Conservation (phyloP, 2,797 vertebrate genomes). For the Urophycis tenuis region DNA sequence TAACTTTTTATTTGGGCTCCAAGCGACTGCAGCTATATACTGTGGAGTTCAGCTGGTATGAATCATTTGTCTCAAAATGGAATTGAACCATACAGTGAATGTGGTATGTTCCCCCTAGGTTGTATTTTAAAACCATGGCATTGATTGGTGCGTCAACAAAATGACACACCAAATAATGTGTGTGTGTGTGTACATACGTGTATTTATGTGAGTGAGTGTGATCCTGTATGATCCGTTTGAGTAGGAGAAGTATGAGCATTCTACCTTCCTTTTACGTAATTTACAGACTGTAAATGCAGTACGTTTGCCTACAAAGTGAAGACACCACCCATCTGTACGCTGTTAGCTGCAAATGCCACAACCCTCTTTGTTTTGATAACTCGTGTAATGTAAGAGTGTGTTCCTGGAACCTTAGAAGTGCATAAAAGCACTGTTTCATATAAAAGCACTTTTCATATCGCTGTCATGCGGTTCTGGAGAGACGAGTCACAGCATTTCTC, state of each 20-base stretch:
- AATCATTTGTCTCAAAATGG: background rate
- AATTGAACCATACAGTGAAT: background rate
- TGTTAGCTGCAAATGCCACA: background rate
- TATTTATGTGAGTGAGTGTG: constrained; percentile 2
- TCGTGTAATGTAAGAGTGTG: background rate
- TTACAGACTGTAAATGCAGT: background rate
- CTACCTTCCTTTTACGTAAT: background rate
- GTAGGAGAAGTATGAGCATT: background rate
- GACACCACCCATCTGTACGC: background rate
- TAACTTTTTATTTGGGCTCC: background rate
- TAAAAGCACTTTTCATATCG: background rate
- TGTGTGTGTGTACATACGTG: background rate
- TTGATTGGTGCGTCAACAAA: background rate
- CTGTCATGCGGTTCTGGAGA: background rate
- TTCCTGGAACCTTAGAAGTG: background rate
- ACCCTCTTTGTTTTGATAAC: background rate
- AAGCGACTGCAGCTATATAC: background rate
- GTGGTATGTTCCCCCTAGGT: background rate
- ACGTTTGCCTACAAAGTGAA: background rate
- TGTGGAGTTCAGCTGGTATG: background rate
- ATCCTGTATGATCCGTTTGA: too few relatives aligned
- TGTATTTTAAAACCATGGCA: background rate
- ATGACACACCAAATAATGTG: background rate
- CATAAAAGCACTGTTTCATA: background rate
- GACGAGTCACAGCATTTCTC: background rate